phyloP scores from a whole-genome alignment of 2,888 invertebrate species.

The Caenorhabditis macrosperma region DNA sequence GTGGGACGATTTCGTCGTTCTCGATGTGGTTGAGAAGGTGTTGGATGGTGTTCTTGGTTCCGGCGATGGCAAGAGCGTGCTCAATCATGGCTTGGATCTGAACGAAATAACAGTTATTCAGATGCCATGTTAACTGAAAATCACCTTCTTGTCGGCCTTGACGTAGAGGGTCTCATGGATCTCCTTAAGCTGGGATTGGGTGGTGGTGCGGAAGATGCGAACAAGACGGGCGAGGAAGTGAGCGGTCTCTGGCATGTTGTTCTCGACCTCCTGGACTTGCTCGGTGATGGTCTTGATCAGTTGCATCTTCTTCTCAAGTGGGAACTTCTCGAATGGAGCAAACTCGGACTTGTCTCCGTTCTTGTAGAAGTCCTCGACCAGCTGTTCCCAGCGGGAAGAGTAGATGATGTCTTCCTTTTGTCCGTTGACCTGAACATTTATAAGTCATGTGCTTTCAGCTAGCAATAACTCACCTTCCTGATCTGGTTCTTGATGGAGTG shows the following conservation, averaged over 20 bases:
- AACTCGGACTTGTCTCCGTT: conserved; percentile 66
- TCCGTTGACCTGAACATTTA: conserved; percentile 51
- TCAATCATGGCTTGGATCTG: conserved; percentile 66
- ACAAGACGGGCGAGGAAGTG: conserved; percentile 71
- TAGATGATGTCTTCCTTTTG: conserved; percentile 63
- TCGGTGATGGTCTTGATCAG: conserved; percentile 56
- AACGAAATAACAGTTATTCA: neutral
- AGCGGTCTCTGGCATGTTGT: conserved; percentile 64
- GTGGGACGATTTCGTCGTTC: conserved; percentile 53
- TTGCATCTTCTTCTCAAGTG: conserved; percentile 65
- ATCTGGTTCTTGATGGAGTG: conserved; percentile 55
- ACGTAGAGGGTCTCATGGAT: conserved; percentile 63
- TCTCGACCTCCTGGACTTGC: conserved; percentile 58
- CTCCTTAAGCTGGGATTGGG: conserved; percentile 66
- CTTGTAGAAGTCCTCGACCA: conserved; percentile 69
- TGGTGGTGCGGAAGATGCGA: conserved; percentile 69
- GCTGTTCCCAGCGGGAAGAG: conserved; percentile 64
- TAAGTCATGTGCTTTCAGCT: neutral
- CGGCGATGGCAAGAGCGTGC: conserved; percentile 69
- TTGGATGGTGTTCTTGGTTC: conserved; percentile 69
- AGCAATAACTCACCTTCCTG: conserved; percentile 31
- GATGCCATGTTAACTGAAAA: neutral
- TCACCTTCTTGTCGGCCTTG: conserved; percentile 56
- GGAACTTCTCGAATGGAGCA: conserved; percentile 56
- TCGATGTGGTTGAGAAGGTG: conserved; percentile 63